Base-by-base conservation (phyloP, 2,888 invertebrate genomes). In the Galeruca laticollis region DNA sequence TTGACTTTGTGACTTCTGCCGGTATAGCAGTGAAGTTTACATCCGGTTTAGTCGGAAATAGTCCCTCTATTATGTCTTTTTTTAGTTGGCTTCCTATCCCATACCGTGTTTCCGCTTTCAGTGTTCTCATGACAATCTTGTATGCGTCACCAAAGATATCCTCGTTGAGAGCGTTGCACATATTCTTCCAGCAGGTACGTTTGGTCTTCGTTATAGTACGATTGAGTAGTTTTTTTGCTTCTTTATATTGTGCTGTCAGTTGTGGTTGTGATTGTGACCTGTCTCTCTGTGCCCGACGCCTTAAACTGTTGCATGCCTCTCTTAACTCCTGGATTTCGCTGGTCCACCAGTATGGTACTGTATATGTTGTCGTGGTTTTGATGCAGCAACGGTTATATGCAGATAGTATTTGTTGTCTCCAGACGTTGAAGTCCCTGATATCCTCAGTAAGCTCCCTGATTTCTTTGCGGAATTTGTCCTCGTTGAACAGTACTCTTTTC, bases 121-220 rank as follows among this genome's bases (percentile, higher is more conserved):
- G 47, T 47, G 47, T 35, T 57, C 33, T 21, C 18, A 15, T 57
- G 1, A 57, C 66, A 1, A 71, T 68, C 18, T 65, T 64, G 21
- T 70, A 73, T 4, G 52, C 73, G 1, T 47, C 15, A 18, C 73
- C 73, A 51, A 62, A 73, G 1, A 60, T 47, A 51, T 73, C 60
- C 6, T 60, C 35, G 1, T 71, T 60, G 11, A 73, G 47, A n/a
- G 35, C 62, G 1, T 49, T 21, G 43, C 61, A 63, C 10, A 72
- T 37, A 1, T 63, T 15, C 11, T 6, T 15, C 72, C 72, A 72
- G 11, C 43, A 13, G n/a, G 31, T 35, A 4, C 26, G 20, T 47
- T 69, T 66, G 15, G 57, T n/a, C 2, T 1, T 15, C 4, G 1
- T 57, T n/a, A 57, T 57, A 10, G 31, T 5, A 0, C 1, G 3